phyloP scores from a whole-genome alignment of 2,113 vertebrate genomes.

The Mohoua ochrocephala region DNA sequence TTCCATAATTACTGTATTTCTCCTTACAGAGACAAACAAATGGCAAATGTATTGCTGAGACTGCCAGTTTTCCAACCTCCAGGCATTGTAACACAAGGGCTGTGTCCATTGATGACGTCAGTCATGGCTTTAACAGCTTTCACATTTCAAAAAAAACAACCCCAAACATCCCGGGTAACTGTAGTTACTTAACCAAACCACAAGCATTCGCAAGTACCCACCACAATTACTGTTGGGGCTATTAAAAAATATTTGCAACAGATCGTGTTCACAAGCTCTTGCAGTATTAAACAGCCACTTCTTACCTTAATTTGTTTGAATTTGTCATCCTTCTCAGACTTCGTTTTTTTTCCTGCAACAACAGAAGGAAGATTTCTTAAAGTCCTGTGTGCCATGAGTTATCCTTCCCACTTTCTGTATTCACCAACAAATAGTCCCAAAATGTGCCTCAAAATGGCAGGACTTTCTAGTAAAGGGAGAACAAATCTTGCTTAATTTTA shows the following conservation, averaged over 20 bases:
- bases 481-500: background rate
- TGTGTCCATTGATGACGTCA: constrained; percentile 14
- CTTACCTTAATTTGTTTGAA: constrained; percentile 80
- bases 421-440: background rate
- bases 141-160: background rate
- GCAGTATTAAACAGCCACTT: background rate
- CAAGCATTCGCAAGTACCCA: background rate
- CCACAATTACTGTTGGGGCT: background rate
- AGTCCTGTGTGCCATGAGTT: background rate
- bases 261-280: background rate
- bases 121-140: background rate
- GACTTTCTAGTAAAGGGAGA: background rate
- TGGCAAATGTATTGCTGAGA: background rate
- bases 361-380: constrained; percentile 32
- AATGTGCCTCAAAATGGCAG: background rate
- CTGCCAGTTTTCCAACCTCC: constrained; percentile 42
- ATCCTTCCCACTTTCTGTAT: background rate
- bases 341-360: constrained; percentile 77
- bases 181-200: constrained; percentile 25
- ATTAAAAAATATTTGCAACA: constrained; percentile 1
- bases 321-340: constrained; percentile 79
- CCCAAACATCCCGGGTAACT: background rate
- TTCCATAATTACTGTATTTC: background rate
- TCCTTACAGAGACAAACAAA: constrained; percentile 11
- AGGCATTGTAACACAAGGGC: background rate